Conservation (phyloP, 2,888 invertebrate genomes). For the Drosophila hamatofila region DNA sequence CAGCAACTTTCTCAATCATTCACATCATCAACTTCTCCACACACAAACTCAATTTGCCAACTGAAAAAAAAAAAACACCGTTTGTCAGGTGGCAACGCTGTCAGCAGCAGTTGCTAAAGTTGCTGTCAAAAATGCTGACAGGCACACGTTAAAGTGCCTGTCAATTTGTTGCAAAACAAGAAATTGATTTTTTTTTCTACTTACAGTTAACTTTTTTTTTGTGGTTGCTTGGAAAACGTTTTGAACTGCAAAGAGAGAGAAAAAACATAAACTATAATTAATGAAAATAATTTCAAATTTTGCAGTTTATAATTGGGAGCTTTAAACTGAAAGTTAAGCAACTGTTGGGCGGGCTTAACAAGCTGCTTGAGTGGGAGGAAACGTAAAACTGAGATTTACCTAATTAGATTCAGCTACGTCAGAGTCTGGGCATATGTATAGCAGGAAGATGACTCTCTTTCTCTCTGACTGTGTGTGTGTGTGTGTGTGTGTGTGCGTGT, state of each 20-base stretch:
- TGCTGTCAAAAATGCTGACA: constrained; percentile 11
- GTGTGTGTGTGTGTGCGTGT: background rate
- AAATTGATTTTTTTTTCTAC: background rate
- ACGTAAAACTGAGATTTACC: constrained; percentile 14
- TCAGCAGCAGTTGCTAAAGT: background rate
- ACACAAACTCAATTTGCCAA: background rate
- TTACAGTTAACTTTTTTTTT: constrained; percentile 5
- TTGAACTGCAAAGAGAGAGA: constrained; percentile 8
- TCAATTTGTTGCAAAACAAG: constrained; percentile 3
- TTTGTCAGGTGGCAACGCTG: constrained; percentile 5
- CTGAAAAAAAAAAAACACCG: background rate
- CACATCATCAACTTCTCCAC: background rate
- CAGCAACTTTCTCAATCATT: background rate
- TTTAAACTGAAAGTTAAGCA: background rate
- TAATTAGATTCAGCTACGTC: constrained; percentile 8
- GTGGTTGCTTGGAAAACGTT: background rate
- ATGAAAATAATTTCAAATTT: background rate
- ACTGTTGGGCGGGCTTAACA: background rate
- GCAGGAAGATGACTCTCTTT: background rate
- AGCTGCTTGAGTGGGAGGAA: constrained; percentile 7
- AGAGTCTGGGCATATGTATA: background rate
- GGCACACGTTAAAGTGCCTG: constrained; percentile 12
- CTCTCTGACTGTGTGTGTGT: background rate
- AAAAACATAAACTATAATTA: background rate
- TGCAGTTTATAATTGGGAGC: background rate